phyloP scores from a whole-genome alignment of 2,113 vertebrate genomes.

The Cettia cetti region DNA sequence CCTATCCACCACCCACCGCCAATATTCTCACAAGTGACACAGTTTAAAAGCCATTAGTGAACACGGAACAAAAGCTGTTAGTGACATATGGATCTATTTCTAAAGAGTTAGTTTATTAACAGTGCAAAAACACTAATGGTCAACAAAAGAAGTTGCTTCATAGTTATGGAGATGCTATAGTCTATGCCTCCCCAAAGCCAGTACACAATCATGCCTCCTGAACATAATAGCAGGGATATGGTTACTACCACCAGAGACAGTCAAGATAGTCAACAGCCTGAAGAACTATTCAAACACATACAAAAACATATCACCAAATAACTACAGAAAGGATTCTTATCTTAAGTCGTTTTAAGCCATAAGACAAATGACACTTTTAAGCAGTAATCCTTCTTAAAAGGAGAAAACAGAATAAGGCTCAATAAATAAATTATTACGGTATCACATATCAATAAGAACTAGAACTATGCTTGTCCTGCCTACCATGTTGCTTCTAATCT shows the following conservation, averaged over 20 bases:
- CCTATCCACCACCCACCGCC: fast-evolving
- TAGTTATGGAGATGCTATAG: not conserved
- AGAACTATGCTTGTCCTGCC: not conserved
- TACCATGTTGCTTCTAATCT: not conserved
- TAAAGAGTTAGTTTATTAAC: not conserved
- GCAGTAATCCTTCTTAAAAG: not conserved
- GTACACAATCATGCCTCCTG: not conserved
- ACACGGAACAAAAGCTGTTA: not conserved
- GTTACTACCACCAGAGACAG: not conserved
- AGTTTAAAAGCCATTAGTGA: not conserved
- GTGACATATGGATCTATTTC: not conserved
- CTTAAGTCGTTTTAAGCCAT: not conserved
- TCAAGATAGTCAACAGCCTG: not conserved
- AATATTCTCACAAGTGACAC: not conserved
- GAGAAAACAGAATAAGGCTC: not conserved
- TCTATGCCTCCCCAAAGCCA: not conserved
- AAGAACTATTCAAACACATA: not conserved
- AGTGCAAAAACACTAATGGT: not conserved
- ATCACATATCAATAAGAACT: not conserved
- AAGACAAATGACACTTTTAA: not conserved
- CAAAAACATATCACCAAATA: not conserved
- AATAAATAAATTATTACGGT: not conserved
- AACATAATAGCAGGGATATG: not conserved
- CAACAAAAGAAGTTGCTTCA: not conserved
- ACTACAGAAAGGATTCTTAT: not conserved